phyloP scores from a whole-genome alignment of 2,797 vertebrate genomes.

The Poecilia picta region DNA sequence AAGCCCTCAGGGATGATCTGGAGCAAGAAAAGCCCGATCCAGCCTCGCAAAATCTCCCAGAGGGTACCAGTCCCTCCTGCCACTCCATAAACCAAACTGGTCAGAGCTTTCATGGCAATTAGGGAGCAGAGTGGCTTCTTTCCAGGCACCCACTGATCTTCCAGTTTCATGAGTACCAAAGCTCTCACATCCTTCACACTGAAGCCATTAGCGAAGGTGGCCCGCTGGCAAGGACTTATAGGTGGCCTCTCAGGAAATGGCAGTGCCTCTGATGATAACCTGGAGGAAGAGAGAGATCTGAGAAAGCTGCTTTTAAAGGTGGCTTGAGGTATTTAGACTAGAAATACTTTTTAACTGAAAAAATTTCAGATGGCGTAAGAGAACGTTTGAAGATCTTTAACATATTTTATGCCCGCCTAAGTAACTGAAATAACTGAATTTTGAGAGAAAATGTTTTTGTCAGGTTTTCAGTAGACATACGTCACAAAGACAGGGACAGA shows the following conservation, averaged over 20 bases:
- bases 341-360: conserved; percentile 12
- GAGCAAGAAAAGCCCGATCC: conserved; percentile 32
- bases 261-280: conserved; percentile 54
- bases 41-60: conserved; percentile 72
- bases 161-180: conserved; percentile 36
- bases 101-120: conserved; percentile 77
- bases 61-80: conserved; percentile 61
- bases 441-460: not conserved
- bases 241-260: conserved; percentile 69
- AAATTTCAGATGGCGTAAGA: conserved; percentile 6
- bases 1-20: conserved; percentile 47
- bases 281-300: conserved; percentile 52
- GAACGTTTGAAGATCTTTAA: conserved; percentile 10
- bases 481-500: not conserved
- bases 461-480: not conserved
- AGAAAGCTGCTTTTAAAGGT: conserved; percentile 50
- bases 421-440: not conserved
- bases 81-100: conserved; percentile 66
- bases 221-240: conserved; percentile 64
- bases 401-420: not conserved
- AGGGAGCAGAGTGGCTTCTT: conserved; percentile 68
- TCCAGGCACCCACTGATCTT: conserved; percentile 73
- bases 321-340: conserved; percentile 38
- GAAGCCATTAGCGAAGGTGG: conserved; percentile 66
- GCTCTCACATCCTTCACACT: conserved; percentile 68